A percentile compares a stretch with the other conserved stretches of the same genome.
phyloP scores from a whole-genome alignment of 2,888 invertebrate genomes.

The Molorchus minor region DNA sequence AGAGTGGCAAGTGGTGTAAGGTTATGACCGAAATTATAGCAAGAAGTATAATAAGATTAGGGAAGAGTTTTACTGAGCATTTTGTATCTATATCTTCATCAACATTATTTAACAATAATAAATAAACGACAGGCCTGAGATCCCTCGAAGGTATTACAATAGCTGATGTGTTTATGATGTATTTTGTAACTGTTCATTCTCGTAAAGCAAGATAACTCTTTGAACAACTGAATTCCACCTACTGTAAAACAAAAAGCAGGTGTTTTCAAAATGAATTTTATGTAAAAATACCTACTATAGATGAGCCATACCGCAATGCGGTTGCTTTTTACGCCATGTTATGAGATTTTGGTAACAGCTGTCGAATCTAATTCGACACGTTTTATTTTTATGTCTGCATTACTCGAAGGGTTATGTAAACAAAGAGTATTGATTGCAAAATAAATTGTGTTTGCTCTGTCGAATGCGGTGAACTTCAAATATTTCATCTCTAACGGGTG shows the following conservation, averaged over 20 bases:
- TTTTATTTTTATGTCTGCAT: constrained; percentile 31
- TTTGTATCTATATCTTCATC: too few relatives aligned
- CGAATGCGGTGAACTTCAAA: not conserved
- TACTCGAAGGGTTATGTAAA: constrained; percentile 28
- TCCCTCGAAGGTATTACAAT: too few relatives aligned
- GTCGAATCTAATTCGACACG: constrained; percentile 37
- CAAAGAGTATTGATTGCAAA: constrained; percentile 8
- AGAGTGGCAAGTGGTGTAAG: too few relatives aligned
- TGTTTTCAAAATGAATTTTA: constrained; percentile 46
- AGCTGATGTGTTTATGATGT: too few relatives aligned
- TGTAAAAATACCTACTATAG: constrained; percentile 46
- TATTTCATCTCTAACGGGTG: constrained; percentile 1
- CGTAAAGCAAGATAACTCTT: too few relatives aligned
- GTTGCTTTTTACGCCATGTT: constrained; percentile 39
- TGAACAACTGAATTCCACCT: too few relatives aligned
- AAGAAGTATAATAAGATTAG: too few relatives aligned
- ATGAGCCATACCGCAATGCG: constrained; percentile 47
- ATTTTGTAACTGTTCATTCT: too few relatives aligned
- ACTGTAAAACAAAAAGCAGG: constrained; percentile 43
- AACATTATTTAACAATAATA: too few relatives aligned
- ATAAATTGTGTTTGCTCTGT: constrained; percentile 1
- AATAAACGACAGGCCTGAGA: too few relatives aligned
- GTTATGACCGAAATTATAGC: too few relatives aligned
- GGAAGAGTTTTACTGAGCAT: too few relatives aligned
- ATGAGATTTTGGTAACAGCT: constrained; percentile 43